phyloP scores from a whole-genome alignment of 2,797 vertebrate genomes.

The Circus cinereus region DNA sequence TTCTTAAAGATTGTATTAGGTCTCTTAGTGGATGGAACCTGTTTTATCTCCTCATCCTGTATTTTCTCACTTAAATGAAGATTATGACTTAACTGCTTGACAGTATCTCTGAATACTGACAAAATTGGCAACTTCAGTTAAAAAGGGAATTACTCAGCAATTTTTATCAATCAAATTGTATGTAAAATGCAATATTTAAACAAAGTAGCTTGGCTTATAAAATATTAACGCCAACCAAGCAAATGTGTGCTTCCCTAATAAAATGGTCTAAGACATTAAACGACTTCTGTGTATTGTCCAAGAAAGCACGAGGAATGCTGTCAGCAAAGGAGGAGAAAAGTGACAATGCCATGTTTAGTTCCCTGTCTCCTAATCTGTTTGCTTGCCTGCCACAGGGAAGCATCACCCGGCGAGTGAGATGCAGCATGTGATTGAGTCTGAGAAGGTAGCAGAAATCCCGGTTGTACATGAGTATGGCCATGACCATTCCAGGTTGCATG shows the following conservation, averaged over 20 bases:
- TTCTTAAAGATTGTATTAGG: background rate
- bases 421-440: slow-evolving; percentile 73
- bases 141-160: background rate
- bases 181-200: background rate
- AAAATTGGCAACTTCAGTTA: background rate
- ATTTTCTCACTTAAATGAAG: background rate
- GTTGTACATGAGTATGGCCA: slow-evolving; percentile 77
- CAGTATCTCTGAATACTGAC: background rate
- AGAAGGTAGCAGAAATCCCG: slow-evolving; percentile 72
- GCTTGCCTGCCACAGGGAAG: slow-evolving; percentile 67
- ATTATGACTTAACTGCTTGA: background rate
- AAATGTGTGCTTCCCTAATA: background rate
- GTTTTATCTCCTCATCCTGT: background rate
- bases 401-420: slow-evolving; percentile 77
- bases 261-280: background rate
- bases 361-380: background rate
- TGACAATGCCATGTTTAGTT: fast-evolving
- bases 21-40: background rate
- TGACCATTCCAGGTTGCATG: slow-evolving; percentile 86
- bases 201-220: background rate
- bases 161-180: background rate
- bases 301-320: background rate
- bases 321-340: background rate
- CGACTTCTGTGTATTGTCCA: background rate
- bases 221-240: background rate